These are phyloP conservation scores for Coracopsis vasa DNA, from an alignment of 2,113 vertebrate species.

Conservation along the genomic window DNA sequence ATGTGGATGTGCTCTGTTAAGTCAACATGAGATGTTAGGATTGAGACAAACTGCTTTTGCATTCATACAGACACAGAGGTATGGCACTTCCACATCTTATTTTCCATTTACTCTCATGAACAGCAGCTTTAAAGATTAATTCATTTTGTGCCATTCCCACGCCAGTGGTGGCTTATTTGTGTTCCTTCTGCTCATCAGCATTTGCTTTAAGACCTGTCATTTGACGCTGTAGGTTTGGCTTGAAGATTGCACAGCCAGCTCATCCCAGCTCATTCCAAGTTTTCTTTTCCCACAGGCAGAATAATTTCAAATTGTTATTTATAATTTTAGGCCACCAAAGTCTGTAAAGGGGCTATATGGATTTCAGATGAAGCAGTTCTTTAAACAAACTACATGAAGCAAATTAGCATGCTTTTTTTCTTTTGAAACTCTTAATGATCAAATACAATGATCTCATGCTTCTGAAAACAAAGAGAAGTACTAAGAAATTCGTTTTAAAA, in stretches of 20 bases:
- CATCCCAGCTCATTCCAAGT: background rate
- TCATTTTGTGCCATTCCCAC: background rate
- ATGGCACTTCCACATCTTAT: background rate
- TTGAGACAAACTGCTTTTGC: background rate
- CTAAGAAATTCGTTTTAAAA: constrained; percentile 16
- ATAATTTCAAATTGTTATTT: background rate
- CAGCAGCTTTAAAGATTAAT: background rate
- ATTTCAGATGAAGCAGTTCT: background rate
- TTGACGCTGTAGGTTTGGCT: background rate
- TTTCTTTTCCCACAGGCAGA: background rate
- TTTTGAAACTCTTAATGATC: constrained; percentile 1
- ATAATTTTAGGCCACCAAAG: background rate
- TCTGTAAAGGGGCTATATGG: background rate
- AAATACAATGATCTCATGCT: constrained; percentile 29
- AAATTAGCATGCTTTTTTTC: background rate
- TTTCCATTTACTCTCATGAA: background rate
- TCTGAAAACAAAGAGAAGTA: constrained; percentile 17
- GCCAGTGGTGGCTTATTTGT: background rate
- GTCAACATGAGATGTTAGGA: rapidly evolving
- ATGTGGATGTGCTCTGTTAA: background rate
- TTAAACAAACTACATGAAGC: background rate
- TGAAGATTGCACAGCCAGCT: background rate
- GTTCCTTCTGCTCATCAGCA: background rate
- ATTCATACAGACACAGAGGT: background rate
- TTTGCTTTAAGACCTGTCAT: background rate